Evolutionary conservation across 2,888 invertebrate species (phyloP).

Genomic region (Helicoverpa assulta): DNA sequence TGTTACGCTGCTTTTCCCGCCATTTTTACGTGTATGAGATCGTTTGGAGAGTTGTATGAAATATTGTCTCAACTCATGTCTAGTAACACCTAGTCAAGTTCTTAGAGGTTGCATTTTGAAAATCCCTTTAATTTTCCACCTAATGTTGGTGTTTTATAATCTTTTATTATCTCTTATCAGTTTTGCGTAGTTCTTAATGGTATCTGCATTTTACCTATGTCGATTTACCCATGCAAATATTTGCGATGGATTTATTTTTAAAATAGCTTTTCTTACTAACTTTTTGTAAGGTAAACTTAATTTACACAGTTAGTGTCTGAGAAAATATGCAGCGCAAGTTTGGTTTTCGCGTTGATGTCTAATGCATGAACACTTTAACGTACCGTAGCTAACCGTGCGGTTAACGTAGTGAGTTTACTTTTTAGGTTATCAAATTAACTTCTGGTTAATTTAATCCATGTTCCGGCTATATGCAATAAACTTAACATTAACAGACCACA

Average conservation of each 20-base stretch:
- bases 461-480: too few relatives aligned
- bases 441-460: not conserved
- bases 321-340: not conserved
- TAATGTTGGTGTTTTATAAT: constrained; percentile 12
- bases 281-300: not conserved
- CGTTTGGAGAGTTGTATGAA: constrained; percentile 53
- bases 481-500: constrained; percentile 7
- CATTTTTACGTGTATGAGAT: constrained; percentile 75
- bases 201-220: constrained; percentile 4
- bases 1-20: constrained; percentile 68
- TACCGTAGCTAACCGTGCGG: not conserved
- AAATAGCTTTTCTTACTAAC: not conserved
- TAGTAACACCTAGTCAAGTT: not conserved
- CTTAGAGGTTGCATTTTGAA: not conserved
- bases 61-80: not conserved
- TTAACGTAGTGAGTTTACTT: not conserved
- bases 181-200: not conserved
- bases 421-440: not conserved
- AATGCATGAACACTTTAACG: constrained; percentile 63
- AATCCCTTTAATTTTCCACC: not conserved
- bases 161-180: constrained; percentile 39
- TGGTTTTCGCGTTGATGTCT: constrained; percentile 79
- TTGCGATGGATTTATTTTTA: constrained; percentile 13
- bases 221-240: constrained; percentile 2
- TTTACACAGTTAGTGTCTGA: constrained; percentile 9